Conservation (phyloP, 2,113 vertebrate species). For the Cheilinus undulatus region DNA sequence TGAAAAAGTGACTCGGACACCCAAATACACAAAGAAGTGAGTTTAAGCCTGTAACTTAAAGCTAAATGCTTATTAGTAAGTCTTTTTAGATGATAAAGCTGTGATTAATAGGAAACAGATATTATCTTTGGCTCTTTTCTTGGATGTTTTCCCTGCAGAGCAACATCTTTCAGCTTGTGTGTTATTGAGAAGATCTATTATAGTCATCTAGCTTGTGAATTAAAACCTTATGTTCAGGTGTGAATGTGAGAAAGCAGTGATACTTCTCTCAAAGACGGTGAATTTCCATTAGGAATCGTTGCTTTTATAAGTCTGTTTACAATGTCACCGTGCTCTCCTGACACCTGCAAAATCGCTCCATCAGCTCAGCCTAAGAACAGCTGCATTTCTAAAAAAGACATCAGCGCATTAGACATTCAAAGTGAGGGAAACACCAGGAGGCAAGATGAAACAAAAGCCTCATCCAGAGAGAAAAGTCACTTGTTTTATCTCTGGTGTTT, state of each 20-base stretch:
- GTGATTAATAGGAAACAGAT: too few species aligned
- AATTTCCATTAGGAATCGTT: slow-evolving; percentile 13
- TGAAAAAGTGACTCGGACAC: not conserved
- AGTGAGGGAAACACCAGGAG: not conserved
- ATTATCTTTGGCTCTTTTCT: too few species aligned
- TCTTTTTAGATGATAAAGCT: not conserved
- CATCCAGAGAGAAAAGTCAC: not conserved
- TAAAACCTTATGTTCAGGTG: not conserved
- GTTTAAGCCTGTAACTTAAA: not conserved
- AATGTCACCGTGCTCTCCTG: slow-evolving; percentile 14
- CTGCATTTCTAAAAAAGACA: not conserved
- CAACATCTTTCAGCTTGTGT: too few species aligned
- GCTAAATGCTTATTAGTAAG: not conserved
- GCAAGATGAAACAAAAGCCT: not conserved
- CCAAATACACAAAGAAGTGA: not conserved
- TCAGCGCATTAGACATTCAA: not conserved
- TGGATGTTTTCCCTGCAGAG: too few species aligned
- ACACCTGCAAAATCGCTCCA: slow-evolving; percentile 31
- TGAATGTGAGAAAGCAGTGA: not conserved
- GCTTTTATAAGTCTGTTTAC: slow-evolving; percentile 12
- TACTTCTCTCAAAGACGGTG: slow-evolving; percentile 15
- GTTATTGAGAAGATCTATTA: not conserved
- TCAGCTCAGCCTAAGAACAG: slow-evolving; percentile 18
- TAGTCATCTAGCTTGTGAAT: not conserved
- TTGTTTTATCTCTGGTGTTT: too few species aligned